These are phyloP conservation scores for Nothoprocta perdicaria DNA, from an alignment of 2,113 vertebrate species.

Conservation along the genomic window DNA sequence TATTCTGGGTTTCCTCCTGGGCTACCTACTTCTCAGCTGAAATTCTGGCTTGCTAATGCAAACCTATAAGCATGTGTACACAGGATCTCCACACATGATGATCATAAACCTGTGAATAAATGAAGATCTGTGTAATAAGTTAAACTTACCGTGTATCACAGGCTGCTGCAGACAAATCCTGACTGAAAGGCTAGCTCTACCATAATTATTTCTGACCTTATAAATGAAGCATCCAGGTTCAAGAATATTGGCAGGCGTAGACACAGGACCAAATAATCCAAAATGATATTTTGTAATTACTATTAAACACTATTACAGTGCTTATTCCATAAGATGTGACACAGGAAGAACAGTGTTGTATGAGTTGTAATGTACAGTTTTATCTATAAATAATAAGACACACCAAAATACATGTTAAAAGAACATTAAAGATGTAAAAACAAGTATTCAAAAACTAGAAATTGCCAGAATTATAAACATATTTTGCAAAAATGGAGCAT, in stretches of 20 bases:
- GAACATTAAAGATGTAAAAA: background rate
- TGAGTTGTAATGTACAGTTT: background rate
- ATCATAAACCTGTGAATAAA: background rate
- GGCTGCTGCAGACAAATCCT: background rate
- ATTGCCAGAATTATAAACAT: no score
- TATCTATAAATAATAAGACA: background rate
- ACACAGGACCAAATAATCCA: background rate
- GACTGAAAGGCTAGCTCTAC: background rate
- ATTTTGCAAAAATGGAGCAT: no score
- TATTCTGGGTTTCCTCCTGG: background rate
- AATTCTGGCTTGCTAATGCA: background rate
- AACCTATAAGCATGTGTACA: background rate
- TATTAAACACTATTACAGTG: background rate
- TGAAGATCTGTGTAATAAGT: background rate
- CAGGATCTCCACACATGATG: fast-evolving
- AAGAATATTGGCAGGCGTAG: background rate
- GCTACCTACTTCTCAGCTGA: background rate
- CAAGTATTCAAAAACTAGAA: no score
- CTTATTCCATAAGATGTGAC: background rate
- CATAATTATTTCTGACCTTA: background rate
- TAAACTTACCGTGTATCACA: background rate
- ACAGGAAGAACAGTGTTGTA: background rate
- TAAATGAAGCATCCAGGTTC: background rate
- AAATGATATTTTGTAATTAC: background rate
- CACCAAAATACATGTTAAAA: background rate